Evolutionary conservation across 92 coral and sea anemone genomes (phyloP).

Genomic region (Siderastrea radians): DNA sequence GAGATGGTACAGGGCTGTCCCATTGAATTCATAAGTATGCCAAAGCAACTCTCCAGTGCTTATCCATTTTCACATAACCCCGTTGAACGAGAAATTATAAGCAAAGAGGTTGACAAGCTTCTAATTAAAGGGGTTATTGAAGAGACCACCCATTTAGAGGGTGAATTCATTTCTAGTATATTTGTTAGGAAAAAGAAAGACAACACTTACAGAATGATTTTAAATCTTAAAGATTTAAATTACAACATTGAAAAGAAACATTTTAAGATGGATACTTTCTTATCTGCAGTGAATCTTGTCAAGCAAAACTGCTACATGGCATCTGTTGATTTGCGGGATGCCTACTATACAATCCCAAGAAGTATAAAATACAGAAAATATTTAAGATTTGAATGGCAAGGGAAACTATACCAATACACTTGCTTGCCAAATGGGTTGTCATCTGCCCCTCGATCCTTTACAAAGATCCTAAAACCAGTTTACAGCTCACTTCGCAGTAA

Average conservation of each 20-base stretch:
- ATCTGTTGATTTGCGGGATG: constrained; percentile 49
- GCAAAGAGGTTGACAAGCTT: constrained; percentile 35
- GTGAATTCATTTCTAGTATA: constrained; percentile 45
- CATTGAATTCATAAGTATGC: constrained; percentile 14
- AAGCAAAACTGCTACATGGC: constrained; percentile 48
- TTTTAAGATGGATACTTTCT: constrained; percentile 42
- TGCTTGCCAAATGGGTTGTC: constrained; percentile 46
- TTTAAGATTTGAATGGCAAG: constrained; percentile 30
- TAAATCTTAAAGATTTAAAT: constrained; percentile 38
- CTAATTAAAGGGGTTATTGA: constrained; percentile 32
- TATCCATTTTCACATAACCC: constrained; percentile 1
- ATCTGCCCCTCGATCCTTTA: constrained; percentile 31
- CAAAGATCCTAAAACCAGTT: constrained; percentile 42
- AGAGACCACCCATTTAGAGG: constrained; percentile 17
- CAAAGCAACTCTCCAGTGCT: constrained; percentile 15
- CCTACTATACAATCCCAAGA: constrained; percentile 41
- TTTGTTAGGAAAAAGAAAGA: constrained; percentile 38
- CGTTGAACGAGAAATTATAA: constrained; percentile 21
- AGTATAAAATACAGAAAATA: constrained; percentile 16
- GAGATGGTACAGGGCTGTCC: constrained; percentile 27
- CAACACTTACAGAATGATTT: constrained; percentile 34
- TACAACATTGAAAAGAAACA: constrained; percentile 39
- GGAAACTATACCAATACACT: constrained; percentile 34
- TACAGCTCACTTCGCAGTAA: constrained; percentile 24
- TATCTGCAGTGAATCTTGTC: constrained; percentile 27